Percentiles rank a stretch among this genome's conserved stretches.
These are phyloP conservation scores for Drosophila mayri DNA, from an alignment of 1,140 invertebrate species.

Conservation along the genomic window DNA sequence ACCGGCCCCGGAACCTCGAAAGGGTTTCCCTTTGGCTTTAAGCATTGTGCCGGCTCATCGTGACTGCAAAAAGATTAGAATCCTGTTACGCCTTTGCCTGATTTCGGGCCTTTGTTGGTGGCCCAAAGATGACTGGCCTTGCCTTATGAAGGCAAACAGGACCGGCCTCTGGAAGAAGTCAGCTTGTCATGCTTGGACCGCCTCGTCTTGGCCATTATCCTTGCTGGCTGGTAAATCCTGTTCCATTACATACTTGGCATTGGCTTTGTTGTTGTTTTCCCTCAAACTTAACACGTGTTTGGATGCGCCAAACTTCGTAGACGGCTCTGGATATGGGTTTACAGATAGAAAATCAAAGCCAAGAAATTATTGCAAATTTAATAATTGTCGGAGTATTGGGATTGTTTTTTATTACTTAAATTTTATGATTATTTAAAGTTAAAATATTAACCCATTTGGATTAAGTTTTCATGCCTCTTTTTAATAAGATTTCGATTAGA, in stretches of 20 bases:
- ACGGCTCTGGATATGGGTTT: not conserved
- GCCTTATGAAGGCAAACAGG: constrained; percentile 15
- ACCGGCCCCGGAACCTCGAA: constrained; percentile 17
- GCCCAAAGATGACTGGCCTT: constrained; percentile 49
- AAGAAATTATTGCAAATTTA: too few relatives aligned
- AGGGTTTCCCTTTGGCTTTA: constrained; percentile 62
- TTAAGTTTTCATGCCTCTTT: not conserved
- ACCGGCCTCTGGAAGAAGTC: constrained; percentile 33
- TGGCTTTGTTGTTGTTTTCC: constrained; percentile 13
- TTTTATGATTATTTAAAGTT: not conserved
- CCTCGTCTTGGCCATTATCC: constrained; percentile 20
- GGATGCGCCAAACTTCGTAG: constrained; percentile 9
- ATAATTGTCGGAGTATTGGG: too few relatives aligned
- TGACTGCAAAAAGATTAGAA: constrained; percentile 79
- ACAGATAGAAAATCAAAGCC: not conserved
- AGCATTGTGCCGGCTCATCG: constrained; percentile 72
- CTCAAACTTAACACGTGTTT: constrained; percentile 44
- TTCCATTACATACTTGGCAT: constrained; percentile 33
- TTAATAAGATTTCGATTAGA: not conserved
- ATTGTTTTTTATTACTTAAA: too few relatives aligned
- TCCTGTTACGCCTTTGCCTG: constrained; percentile 73
- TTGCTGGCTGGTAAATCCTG: constrained; percentile 18
- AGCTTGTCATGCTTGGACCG: constrained; percentile 48
- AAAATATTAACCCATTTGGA: not conserved
- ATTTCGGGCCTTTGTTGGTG: constrained; percentile 61